A percentile compares a stretch with the other conserved stretches of the same genome.
phyloP scores from a whole-genome alignment of 2,888 invertebrate species.

The Zygaena filipendulae region DNA sequence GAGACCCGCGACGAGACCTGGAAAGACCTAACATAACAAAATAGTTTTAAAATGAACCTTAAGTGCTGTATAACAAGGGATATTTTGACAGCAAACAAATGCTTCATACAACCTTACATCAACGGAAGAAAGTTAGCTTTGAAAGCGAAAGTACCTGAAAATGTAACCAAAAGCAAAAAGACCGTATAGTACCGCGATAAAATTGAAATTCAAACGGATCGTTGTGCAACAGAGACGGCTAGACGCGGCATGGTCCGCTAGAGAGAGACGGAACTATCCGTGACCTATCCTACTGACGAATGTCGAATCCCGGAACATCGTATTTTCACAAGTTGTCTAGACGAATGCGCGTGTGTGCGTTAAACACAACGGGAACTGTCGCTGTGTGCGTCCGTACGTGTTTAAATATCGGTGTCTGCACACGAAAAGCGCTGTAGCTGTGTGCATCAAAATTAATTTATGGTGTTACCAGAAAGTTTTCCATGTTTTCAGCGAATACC shows the following conservation, averaged over 20 bases:
- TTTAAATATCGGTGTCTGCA: conserved; percentile 10
- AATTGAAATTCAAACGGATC: conserved; percentile 22
- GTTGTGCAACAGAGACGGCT: conserved; percentile 21
- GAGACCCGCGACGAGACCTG: conserved; percentile 37
- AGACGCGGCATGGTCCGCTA: conserved; percentile 25
- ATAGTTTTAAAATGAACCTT: too few relatives aligned
- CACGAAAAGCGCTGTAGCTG: conserved; percentile 5
- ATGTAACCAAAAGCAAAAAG: conserved; percentile 12
- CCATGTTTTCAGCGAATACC: too few relatives aligned
- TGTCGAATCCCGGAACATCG: conserved; percentile 63
- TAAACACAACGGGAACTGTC: conserved; percentile 7
- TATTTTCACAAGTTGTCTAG: conserved; percentile 63
- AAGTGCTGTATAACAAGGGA: too few relatives aligned
- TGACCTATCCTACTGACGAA: conserved; percentile 69
- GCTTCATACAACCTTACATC: conserved; percentile 18
- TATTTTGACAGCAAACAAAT: conserved; percentile 16
- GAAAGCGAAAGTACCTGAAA: conserved; percentile 65
- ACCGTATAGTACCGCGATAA: conserved; percentile 18
- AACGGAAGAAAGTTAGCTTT: conserved; percentile 32
- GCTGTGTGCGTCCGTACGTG: conserved; percentile 20
- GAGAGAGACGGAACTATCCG: conserved; percentile 48
- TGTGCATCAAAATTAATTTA: conserved; percentile 13
- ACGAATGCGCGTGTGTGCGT: conserved; percentile 36
- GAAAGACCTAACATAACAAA: conserved; percentile 33
- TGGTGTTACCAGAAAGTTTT: too few relatives aligned